Evolutionary conservation across 2,888 invertebrate genomes (phyloP), one percentile per base, ranked within the genome.

Genomic region (Philhelius pedissequus): DNA sequence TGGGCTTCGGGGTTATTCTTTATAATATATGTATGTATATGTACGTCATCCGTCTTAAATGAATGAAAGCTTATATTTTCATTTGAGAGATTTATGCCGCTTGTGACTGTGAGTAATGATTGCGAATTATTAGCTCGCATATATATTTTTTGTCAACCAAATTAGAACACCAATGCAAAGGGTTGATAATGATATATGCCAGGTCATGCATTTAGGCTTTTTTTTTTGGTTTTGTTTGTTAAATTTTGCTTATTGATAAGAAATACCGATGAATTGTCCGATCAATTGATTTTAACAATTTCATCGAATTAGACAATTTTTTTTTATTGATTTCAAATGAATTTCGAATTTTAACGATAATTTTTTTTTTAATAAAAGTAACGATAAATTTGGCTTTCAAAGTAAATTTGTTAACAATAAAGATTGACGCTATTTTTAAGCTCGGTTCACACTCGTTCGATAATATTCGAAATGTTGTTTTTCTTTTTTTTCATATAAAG

Each of bases 41-140:
- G n/a, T n/a, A n/a, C 45, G 45, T 38, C 58, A 22, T 58, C 48
- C 27, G 48, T 40, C 11, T 70, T 64, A 15, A 83, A 58, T 69
- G 66, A 71, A 71, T 71, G 27, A 60, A 25, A 82, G 71, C 71
- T 62, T 77, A 68, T 78, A 43, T 27, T 62, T 43, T n/a, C n/a
- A n/a, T n/a, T 27, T 62, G 66, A 77, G 66, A 77, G 68, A 82
- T 78, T 69, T 56, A 74, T 83, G 74, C 64, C 70, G 83, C 64
- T 69, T 83, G 64, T 45, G 79, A 74, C 62, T 70, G 20, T 60
- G 79, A 83, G 58, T 70, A 50, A 83, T 79, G 74, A 79, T 52
- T 79, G 70, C 56, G 64, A 77, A 82, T 81, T 68, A 78, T 83
- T 54, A 73, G 68, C 68, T 78, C 52, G 68, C 54, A 68, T 70